These are phyloP conservation scores for Gadopsis marmoratus DNA, from an alignment of 2,797 vertebrate species.

Conservation along the genomic window DNA sequence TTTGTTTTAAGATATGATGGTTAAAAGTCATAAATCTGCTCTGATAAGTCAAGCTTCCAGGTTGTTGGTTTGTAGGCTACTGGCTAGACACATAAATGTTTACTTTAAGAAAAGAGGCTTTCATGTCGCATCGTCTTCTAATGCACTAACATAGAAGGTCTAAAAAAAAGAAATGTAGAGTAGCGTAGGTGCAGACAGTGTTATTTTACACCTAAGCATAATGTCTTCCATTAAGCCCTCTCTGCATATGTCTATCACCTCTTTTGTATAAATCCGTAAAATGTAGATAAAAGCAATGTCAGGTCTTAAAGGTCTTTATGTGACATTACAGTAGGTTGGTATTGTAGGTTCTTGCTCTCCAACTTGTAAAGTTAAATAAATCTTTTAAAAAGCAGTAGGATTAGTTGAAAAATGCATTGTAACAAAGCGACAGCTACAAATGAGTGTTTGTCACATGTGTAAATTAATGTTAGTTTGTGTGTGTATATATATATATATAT, in stretches of 20 bases:
- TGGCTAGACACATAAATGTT: background rate
- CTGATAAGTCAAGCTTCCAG: background rate
- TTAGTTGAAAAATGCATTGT: background rate
- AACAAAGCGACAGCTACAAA: background rate
- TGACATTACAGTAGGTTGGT: background rate
- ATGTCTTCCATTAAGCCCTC: constrained; percentile 49
- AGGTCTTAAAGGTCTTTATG: background rate
- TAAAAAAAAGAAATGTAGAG: constrained; percentile 17
- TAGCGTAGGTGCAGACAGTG: constrained; percentile 30
- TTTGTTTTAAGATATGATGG: background rate
- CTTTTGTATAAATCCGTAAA: constrained; percentile 1
- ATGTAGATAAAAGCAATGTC: background rate
- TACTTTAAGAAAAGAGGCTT: constrained; percentile 6
- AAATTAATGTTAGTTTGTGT: background rate
- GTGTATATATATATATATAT: background rate
- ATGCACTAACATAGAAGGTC: constrained; percentile 9
- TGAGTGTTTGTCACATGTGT: background rate
- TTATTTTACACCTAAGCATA: constrained; percentile 37
- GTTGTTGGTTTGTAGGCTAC: background rate
- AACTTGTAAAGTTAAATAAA: background rate
- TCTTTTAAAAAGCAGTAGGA: background rate
- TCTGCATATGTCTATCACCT: constrained; percentile 32
- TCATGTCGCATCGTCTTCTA: background rate
- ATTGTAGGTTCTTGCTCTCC: background rate
- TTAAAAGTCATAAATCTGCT: constrained; percentile 4